phyloP scores from a whole-genome alignment of 2,888 invertebrate species.

The Platypus cylindrus region DNA sequence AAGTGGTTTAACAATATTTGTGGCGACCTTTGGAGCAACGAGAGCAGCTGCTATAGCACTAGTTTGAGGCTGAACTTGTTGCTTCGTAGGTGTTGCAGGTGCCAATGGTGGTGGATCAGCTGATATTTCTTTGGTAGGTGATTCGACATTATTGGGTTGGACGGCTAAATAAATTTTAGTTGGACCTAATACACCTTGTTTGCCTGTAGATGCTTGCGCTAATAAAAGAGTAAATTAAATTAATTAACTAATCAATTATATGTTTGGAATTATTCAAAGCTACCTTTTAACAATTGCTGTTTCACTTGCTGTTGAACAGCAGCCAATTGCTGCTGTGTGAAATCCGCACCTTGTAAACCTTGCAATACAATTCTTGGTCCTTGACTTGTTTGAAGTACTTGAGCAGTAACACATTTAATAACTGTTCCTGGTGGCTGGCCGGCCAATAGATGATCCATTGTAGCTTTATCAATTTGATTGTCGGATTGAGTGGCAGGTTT shows the following conservation, averaged over 20 bases:
- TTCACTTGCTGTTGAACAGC: constrained; percentile 82
- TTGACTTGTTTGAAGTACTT: constrained; percentile 72
- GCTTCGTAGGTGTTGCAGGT: constrained; percentile 28
- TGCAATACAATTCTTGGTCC: constrained; percentile 79
- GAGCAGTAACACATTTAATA: constrained; percentile 77
- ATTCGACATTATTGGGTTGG: constrained; percentile 49
- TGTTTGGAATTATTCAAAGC: background rate
- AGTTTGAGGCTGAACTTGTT: constrained; percentile 4
- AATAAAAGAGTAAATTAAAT: constrained; percentile 20
- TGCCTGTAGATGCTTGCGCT: constrained; percentile 80
- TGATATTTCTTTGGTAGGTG: constrained; percentile 7
- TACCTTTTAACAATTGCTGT: constrained; percentile 75
- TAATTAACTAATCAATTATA: background rate
- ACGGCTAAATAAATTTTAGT: constrained; percentile 78
- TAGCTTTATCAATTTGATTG: constrained; percentile 29
- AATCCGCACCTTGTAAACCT: constrained; percentile 70
- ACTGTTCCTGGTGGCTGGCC: constrained; percentile 78
- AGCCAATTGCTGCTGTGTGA: constrained; percentile 68
- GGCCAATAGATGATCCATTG: constrained; percentile 59
- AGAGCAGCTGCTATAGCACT: constrained; percentile 4
- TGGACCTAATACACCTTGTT: constrained; percentile 72
- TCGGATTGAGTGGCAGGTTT: constrained; percentile 10
- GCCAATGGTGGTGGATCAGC: constrained; percentile 38
- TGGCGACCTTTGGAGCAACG: constrained; percentile 9
- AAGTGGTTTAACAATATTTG: too few relatives aligned